Conservation (phyloP, 2,113 vertebrate species). For the Corapipo altera region DNA sequence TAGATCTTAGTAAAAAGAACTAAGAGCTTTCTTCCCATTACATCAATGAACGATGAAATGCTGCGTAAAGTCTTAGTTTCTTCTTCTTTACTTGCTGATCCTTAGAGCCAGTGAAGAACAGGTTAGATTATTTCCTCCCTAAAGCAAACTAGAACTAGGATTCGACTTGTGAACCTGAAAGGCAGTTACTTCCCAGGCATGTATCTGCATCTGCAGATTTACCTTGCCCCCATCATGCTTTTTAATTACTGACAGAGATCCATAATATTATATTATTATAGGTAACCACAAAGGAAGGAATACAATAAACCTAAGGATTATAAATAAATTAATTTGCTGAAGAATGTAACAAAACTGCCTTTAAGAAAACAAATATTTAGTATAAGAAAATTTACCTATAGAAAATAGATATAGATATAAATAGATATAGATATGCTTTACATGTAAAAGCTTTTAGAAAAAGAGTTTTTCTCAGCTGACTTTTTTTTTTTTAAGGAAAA, state of each 20-base stretch:
- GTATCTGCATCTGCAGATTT: neutral
- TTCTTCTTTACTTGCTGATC: neutral
- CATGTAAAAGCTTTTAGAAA: neutral
- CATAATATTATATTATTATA: neutral
- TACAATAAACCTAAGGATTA: neutral
- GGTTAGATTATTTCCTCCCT: neutral
- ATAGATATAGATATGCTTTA: neutral
- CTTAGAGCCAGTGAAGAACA: neutral
- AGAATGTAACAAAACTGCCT: neutral
- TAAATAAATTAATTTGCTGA: neutral
- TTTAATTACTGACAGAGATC: neutral
- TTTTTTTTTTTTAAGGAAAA: neutral
- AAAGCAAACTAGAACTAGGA: neutral
- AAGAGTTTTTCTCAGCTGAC: neutral
- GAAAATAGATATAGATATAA: neutral
- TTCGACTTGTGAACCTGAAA: neutral
- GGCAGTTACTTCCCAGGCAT: neutral
- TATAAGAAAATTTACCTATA: neutral
- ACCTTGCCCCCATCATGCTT: rapidly evolving
- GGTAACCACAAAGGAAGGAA: neutral
- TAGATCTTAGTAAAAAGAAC: neutral
- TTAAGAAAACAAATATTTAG: neutral
- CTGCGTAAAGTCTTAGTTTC: neutral
- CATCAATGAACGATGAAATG: neutral
- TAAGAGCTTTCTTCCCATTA: neutral